Conservation (phyloP, 1,140 invertebrate genomes). For the Tetranychus cinnabarinus region DNA sequence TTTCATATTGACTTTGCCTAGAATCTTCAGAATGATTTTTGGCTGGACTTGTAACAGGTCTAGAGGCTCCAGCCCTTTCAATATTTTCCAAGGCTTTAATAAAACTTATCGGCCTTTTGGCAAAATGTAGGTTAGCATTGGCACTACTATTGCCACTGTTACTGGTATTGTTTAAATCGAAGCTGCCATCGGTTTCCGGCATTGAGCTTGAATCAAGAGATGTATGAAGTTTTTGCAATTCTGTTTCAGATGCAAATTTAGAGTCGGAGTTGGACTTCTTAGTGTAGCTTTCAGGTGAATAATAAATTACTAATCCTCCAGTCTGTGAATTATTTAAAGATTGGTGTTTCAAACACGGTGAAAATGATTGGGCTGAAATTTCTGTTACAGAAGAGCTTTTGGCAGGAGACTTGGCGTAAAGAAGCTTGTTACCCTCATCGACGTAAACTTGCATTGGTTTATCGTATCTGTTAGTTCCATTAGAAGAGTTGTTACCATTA, state of each 20-base stretch:
- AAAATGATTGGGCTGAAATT: not conserved
- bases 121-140: not conserved
- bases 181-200: no score
- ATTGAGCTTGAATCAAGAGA: conserved; percentile 1
- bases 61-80: conserved; percentile 7
- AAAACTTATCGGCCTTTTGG: conserved; percentile 57
- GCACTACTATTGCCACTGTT: not conserved
- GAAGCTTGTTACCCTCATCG: conserved; percentile 46
- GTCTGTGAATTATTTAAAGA: not conserved
- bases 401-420: not conserved
- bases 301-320: conserved; percentile 8
- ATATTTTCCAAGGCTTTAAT: conserved; percentile 56
- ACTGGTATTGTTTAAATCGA: not conserved
- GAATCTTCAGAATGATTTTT: conserved; percentile 27
- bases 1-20: conserved; percentile 68
- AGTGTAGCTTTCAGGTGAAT: conserved; percentile 6
- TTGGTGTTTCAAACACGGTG: no score
- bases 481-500: conserved; percentile 6
- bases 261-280: not conserved
- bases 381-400: conserved; percentile 6
- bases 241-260: conserved; percentile 2
- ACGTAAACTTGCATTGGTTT: conserved; percentile 86
- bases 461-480: conserved; percentile 20
- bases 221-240: conserved; percentile 3
- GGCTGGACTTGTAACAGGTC: conserved; percentile 10